Percentiles rank a stretch among this genome's conserved stretches.
Conservation (phyloP, 2,797 vertebrate species). For the Hoplostethus atlanticus region DNA sequence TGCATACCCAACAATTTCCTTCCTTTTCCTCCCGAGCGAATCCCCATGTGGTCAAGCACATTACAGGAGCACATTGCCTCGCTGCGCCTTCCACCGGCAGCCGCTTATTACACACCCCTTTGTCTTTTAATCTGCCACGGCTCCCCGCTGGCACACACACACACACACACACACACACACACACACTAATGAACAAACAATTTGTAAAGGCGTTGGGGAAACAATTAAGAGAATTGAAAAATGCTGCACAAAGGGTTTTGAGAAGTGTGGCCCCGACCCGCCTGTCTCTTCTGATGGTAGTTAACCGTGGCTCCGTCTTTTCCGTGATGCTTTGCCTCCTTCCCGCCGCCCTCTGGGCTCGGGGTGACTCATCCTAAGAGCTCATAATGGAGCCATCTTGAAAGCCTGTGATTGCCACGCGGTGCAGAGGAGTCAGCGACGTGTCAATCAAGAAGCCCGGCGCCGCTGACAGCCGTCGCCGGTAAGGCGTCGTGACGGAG, state of each 20-base stretch:
- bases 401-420: slow-evolving; percentile 20
- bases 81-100: slow-evolving; percentile 6
- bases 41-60: slow-evolving; percentile 45
- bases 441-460: slow-evolving; percentile 32
- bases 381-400: slow-evolving; percentile 48
- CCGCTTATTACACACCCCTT: slow-evolving; percentile 6
- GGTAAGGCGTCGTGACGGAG: background rate
- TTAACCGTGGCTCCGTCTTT: slow-evolving; percentile 24
- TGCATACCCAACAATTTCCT: slow-evolving; percentile 40
- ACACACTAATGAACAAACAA: slow-evolving; percentile 63
- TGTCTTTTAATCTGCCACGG: slow-evolving; percentile 43
- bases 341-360: slow-evolving; percentile 3
- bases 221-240: slow-evolving; percentile 52
- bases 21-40: slow-evolving; percentile 12
- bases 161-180: slow-evolving; percentile 2
- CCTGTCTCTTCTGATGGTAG: slow-evolving; percentile 27
- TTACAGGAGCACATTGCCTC: background rate
- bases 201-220: slow-evolving; percentile 62
- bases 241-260: slow-evolving; percentile 50
- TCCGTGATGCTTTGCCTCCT: slow-evolving; percentile 8
- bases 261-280: background rate
- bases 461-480: background rate
- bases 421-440: slow-evolving; percentile 15
- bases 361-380: slow-evolving; percentile 24
- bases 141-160: slow-evolving; percentile 10